Conservation (phyloP, 2,113 vertebrate genomes). For the Nipponia nippon region DNA sequence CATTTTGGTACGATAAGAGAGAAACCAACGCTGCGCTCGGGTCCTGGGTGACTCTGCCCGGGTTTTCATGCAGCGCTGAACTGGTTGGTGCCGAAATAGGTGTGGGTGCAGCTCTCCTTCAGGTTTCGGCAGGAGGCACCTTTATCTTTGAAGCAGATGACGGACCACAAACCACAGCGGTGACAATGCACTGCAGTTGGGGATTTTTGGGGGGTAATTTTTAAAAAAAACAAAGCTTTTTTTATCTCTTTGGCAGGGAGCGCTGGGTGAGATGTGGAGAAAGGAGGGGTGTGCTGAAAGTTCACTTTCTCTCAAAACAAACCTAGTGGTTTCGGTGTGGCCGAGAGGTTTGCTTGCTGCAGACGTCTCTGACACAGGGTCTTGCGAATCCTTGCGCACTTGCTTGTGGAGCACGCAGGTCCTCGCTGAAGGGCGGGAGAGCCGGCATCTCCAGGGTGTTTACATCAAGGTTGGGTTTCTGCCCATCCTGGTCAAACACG, state of each 20-base stretch:
- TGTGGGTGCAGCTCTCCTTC: background rate
- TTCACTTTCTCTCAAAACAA: background rate
- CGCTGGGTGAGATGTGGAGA: background rate
- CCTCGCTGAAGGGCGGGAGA: background rate
- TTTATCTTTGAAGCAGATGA: background rate
- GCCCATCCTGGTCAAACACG: background rate
- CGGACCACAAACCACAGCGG: background rate
- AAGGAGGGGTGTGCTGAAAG: background rate
- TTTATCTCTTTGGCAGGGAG: background rate
- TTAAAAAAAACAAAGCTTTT: no score
- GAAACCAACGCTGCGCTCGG: accelerated
- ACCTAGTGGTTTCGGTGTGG: background rate
- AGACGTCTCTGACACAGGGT: accelerated
- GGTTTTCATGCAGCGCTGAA: background rate
- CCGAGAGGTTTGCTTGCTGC: background rate
- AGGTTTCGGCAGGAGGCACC: background rate
- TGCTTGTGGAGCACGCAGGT: accelerated
- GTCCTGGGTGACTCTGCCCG: background rate
- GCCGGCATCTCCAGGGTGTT: accelerated
- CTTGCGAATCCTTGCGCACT: accelerated
- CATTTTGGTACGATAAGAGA: accelerated
- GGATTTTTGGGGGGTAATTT: background rate
- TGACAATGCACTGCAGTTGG: background rate
- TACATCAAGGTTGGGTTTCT: accelerated
- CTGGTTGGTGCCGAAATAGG: background rate